These are phyloP conservation scores for Synergus laeviventris DNA, from an alignment of 2,888 invertebrate genomes.

Conservation along the genomic window DNA sequence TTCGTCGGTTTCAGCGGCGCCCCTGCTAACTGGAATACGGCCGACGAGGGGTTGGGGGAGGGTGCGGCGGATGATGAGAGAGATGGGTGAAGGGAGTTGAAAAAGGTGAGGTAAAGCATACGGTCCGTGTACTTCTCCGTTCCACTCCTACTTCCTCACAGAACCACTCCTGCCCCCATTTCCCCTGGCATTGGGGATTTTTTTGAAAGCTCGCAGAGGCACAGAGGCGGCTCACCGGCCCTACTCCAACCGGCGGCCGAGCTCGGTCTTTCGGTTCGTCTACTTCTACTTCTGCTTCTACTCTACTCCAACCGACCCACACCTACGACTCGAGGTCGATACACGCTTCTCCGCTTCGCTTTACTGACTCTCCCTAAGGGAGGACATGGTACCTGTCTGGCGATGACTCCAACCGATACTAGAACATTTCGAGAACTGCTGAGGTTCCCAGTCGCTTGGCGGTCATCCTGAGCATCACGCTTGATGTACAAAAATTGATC, in stretches of 20 bases:
- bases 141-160: conserved; percentile 14
- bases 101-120: conserved; percentile 51
- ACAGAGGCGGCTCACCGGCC: conserved; percentile 51
- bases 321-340: conserved; percentile 70
- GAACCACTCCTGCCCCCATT: conserved; percentile 66
- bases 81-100: conserved; percentile 48
- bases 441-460: too few relatives aligned
- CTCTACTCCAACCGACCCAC: conserved; percentile 66
- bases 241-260: conserved; percentile 35
- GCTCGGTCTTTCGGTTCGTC: conserved; percentile 36
- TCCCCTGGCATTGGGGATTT: conserved; percentile 67
- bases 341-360: conserved; percentile 66
- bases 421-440: background rate
- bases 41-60: conserved; percentile 53
- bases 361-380: conserved; percentile 61
- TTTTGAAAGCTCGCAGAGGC: conserved; percentile 63
- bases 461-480: too few relatives aligned
- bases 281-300: conserved; percentile 45
- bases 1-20: conserved; percentile 65
- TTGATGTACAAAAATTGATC: too few relatives aligned
- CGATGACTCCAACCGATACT: conserved; percentile 43
- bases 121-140: conserved; percentile 45
- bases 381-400: conserved; percentile 55
- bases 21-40: conserved; percentile 69
- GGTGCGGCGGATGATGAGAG: conserved; percentile 39